phyloP scores from a whole-genome alignment of 1,140 invertebrate genomes.

The Vanessa atalanta region DNA sequence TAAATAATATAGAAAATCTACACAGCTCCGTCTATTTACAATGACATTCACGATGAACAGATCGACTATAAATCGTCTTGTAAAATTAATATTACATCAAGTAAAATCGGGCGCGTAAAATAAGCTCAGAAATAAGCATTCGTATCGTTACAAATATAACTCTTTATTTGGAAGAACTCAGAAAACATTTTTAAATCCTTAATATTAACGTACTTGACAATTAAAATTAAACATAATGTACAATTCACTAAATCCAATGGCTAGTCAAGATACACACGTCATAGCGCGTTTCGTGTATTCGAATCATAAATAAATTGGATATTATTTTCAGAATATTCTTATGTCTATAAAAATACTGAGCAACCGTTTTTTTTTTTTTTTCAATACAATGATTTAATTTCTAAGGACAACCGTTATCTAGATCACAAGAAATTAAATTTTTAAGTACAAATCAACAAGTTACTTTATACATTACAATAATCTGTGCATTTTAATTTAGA shows the following conservation, averaged over 20 bases:
- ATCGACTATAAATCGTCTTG: background rate
- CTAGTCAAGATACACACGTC: slow-evolving; percentile 58
- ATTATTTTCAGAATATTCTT: slow-evolving; percentile 65
- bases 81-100: slow-evolving; percentile 3
- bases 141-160: background rate
- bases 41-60: slow-evolving; percentile 63
- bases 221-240: slow-evolving; percentile 34
- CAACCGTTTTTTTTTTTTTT: slow-evolving; percentile 58
- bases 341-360: slow-evolving; percentile 79
- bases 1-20: slow-evolving; percentile 75
- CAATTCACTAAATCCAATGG: slow-evolving; percentile 62
- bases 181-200: slow-evolving; percentile 42
- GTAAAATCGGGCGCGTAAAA: background rate
- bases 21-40: slow-evolving; percentile 76
- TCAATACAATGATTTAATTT: slow-evolving; percentile 68
- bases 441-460: slow-evolving; percentile 62
- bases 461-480: slow-evolving; percentile 60
- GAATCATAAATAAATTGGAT: slow-evolving; percentile 70
- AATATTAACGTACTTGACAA: slow-evolving; percentile 18
- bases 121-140: slow-evolving; percentile 6
- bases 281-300: slow-evolving; percentile 51
- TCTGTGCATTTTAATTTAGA: slow-evolving; percentile 63
- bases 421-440: slow-evolving; percentile 57
- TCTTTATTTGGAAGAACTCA: slow-evolving; percentile 61
- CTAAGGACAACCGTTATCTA: slow-evolving; percentile 56